These are phyloP conservation scores for Argynnis bischoffii DNA, from an alignment of 2,888 invertebrate genomes.

Conservation along the genomic window DNA sequence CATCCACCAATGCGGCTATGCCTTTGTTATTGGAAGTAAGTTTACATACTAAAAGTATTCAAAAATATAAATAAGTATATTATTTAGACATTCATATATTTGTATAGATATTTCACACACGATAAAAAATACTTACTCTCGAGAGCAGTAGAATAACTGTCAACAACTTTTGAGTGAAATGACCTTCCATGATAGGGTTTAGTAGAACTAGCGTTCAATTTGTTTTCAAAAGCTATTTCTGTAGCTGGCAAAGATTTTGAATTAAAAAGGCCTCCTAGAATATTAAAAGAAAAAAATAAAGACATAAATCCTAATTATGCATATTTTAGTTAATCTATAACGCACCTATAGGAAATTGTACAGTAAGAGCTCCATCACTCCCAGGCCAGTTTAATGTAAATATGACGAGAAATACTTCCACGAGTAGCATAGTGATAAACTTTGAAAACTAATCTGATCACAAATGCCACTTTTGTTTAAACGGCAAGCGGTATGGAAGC, in stretches of 20 bases:
- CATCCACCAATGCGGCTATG: constrained; percentile 66
- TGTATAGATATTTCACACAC: not conserved
- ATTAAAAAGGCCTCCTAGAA: constrained; percentile 79
- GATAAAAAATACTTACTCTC: constrained; percentile 55
- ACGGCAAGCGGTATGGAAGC: constrained; percentile 56
- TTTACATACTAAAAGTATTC: constrained; percentile 58
- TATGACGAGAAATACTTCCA: constrained; percentile 46
- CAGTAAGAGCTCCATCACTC: constrained; percentile 44
- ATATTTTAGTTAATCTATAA: not conserved
- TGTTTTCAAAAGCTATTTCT: constrained; percentile 55
- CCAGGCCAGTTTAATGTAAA: constrained; percentile 41
- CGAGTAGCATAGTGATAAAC: constrained; percentile 47
- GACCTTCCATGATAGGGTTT: constrained; percentile 57
- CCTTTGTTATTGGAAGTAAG: constrained; percentile 57
- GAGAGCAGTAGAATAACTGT: constrained; percentile 68
- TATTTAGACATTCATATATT: no score
- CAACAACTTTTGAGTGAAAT: constrained; percentile 55
- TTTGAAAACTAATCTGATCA: constrained; percentile 27
- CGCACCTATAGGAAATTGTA: constrained; percentile 65
- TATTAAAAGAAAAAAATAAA: constrained; percentile 30
- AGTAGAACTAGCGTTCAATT: constrained; percentile 50
- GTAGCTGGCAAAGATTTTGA: constrained; percentile 54
- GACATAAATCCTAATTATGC: no score
- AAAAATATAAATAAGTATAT: not conserved
- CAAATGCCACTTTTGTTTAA: constrained; percentile 46